phyloP scores from a whole-genome alignment of 2,797 vertebrate genomes.

The Rhynchotus rufescens region DNA sequence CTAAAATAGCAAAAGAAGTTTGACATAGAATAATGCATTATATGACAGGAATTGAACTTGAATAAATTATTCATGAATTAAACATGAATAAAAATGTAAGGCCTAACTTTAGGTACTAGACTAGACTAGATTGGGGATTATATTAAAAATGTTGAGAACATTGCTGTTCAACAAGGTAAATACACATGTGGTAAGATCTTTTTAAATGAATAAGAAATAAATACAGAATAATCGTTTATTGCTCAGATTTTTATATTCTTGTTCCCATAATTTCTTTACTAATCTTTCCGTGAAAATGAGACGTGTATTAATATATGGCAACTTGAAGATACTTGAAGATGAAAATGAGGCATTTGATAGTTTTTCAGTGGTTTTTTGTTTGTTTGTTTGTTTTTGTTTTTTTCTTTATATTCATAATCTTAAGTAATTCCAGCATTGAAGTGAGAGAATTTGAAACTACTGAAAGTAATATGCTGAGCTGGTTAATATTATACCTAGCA shows the following conservation, averaged over 20 bases:
- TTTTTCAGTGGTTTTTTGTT: neutral
- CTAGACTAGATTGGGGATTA: neutral
- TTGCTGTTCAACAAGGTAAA: neutral
- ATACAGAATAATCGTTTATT: neutral
- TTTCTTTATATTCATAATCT: neutral
- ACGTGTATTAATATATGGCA: neutral
- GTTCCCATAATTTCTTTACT: neutral
- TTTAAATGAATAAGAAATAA: neutral
- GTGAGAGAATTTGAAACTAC: neutral
- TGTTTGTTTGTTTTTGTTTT: neutral
- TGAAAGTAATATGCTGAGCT: neutral
- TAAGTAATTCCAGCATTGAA: neutral
- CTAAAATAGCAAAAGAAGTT: neutral
- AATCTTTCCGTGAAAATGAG: neutral
- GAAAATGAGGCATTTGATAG: neutral
- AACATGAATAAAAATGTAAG: neutral
- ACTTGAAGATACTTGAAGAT: neutral
- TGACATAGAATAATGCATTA: neutral
- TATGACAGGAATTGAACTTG: neutral
- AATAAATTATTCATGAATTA: too few relatives aligned
- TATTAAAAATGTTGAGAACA: neutral
- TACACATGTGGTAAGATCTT: neutral
- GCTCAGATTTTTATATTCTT: neutral
- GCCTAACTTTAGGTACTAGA: neutral
- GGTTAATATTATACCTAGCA: neutral